A percentile compares a stretch with the other conserved stretches of the same genome.
phyloP scores from a whole-genome alignment of 2,113 vertebrate genomes.

The Rhinoderma darwinii region DNA sequence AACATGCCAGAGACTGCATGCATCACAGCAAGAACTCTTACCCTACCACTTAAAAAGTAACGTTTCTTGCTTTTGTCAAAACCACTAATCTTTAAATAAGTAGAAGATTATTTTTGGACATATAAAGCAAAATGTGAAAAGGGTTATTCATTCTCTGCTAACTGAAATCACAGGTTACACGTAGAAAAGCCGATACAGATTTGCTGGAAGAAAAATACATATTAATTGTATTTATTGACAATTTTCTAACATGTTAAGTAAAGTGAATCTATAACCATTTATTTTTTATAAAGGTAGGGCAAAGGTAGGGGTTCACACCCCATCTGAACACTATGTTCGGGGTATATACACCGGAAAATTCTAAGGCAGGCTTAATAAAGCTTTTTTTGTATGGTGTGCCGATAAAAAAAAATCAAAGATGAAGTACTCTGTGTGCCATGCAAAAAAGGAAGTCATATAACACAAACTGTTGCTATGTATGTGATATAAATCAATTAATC shows the following conservation, averaged over 20 bases:
- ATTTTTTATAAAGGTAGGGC: too few species aligned
- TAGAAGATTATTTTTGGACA: conserved; percentile 7
- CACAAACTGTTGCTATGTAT: too few species aligned
- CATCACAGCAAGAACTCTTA: conserved; percentile 2
- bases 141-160: neutral
- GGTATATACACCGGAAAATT: too few species aligned
- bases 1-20: neutral
- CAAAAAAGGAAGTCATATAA: too few species aligned
- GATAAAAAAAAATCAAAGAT: too few species aligned
- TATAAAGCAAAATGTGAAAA: conserved; percentile 6
- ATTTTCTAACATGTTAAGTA: neutral
- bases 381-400: too few species aligned
- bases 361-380: too few species aligned
- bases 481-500: too few species aligned
- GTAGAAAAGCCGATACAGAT: neutral
- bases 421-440: too few species aligned
- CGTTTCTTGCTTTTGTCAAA: conserved; percentile 14
- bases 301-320: neutral
- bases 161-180: neutral
- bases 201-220: neutral
- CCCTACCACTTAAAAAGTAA: conserved; percentile 3
- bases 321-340: neutral
- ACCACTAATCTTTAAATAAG: conserved; percentile 14
- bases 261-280: neutral
- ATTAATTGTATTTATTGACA: neutral